Evolutionary conservation across 2,797 vertebrate species (phyloP).

Genomic region (Perodicticus potto): DNA sequence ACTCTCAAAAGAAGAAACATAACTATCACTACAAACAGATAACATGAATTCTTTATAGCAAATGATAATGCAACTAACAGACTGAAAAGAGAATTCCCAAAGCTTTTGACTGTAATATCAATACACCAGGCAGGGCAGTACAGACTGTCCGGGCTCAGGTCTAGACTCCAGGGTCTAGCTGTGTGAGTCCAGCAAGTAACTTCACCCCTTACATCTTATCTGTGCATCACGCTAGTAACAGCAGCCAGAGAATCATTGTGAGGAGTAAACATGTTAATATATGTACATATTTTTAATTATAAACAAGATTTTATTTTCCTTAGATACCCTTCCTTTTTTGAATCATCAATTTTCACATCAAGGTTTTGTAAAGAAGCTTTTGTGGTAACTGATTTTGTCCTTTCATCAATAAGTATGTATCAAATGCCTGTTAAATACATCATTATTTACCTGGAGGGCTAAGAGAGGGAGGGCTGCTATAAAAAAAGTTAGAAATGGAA

Average conservation of each 20-base stretch:
- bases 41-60: background rate
- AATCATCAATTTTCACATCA: background rate
- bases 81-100: background rate
- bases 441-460: background rate
- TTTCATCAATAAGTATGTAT: background rate
- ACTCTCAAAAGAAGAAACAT: background rate
- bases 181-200: background rate
- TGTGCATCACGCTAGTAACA: too few relatives aligned
- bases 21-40: background rate
- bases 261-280: too few relatives aligned
- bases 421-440: background rate
- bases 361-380: background rate
- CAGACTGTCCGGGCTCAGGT: background rate
- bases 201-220: fast-evolving
- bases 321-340: background rate
- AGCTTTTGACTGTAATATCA: background rate
- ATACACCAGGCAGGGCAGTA: fast-evolving
- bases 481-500: background rate
- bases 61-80: background rate
- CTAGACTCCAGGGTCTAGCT: fast-evolving
- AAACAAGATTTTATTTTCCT: background rate
- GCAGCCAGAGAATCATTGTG: background rate
- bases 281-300: background rate
- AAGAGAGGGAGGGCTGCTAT: background rate
- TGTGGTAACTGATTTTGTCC: background rate